A percentile compares a stretch with the other conserved stretches of the same genome.
Conservation (phyloP, 2,113 vertebrate species). For the Myrmecobius fasciatus region DNA sequence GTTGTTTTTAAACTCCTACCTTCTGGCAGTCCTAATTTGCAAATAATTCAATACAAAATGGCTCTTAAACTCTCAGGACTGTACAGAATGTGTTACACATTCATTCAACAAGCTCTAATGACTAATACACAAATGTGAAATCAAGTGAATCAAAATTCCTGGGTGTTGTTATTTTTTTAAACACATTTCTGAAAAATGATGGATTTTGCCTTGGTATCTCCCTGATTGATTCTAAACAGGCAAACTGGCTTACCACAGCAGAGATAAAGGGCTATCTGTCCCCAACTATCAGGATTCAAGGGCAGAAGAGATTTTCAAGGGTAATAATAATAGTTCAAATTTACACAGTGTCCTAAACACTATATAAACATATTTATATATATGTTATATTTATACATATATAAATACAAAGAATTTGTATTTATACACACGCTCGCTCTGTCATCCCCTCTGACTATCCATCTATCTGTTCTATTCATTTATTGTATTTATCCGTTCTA, state of each 20-base stretch:
- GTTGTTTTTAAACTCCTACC: not conserved
- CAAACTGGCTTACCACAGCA: not conserved
- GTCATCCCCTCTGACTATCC: no score
- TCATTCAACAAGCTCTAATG: not conserved
- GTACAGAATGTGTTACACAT: not conserved
- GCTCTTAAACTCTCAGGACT: not conserved
- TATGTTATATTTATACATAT: no score
- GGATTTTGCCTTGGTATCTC: constrained; percentile 37
- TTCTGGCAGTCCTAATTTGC: not conserved
- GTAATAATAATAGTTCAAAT: not conserved
- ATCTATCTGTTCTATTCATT: no score
- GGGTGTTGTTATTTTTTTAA: constrained; percentile 46
- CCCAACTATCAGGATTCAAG: not conserved
- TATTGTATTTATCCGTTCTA: no score
- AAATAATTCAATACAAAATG: not conserved
- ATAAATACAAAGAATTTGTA: not conserved
- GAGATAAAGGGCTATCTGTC: not conserved
- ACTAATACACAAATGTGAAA: constrained; percentile 50
- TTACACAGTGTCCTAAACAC: not conserved
- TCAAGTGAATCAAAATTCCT: constrained; percentile 42
- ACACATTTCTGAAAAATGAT: constrained; percentile 23
- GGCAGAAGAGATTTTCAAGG: not conserved
- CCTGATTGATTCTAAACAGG: not conserved
- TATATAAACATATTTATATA: no score
- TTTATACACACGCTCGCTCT: not conserved